These are phyloP conservation scores for Stenodera caucasica DNA, from an alignment of 2,888 invertebrate species.

Conservation along the genomic window DNA sequence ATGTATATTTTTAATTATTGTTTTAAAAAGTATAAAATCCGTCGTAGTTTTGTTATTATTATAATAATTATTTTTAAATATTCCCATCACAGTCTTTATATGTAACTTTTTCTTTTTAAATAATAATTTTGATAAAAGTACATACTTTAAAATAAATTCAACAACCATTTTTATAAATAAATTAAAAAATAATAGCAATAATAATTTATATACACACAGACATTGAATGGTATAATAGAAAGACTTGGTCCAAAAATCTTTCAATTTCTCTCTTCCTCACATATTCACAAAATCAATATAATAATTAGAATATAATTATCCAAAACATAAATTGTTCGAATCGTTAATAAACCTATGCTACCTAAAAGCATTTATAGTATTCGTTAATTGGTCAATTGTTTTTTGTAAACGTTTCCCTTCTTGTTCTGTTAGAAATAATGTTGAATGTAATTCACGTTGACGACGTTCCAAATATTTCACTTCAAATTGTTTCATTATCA, in stretches of 20 bases:
- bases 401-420: constrained; percentile 47
- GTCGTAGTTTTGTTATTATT: constrained; percentile 25
- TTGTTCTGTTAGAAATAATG: constrained; percentile 46
- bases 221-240: neutral
- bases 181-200: too few relatives aligned
- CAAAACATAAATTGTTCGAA: constrained; percentile 30
- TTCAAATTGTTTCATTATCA: constrained; percentile 57
- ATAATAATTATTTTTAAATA: constrained; percentile 25
- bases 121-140: constrained; percentile 14
- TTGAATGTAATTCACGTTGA: constrained; percentile 48
- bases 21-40: constrained; percentile 36
- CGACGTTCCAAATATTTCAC: constrained; percentile 52
- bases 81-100: constrained; percentile 45
- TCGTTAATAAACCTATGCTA: constrained; percentile 44
- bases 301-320: constrained; percentile 16
- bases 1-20: constrained; percentile 34
- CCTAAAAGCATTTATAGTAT: constrained; percentile 51
- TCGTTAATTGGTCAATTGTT: constrained; percentile 49
- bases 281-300: constrained; percentile 11
- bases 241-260: constrained; percentile 24
- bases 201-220: constrained; percentile 15
- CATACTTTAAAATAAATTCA: constrained; percentile 15
- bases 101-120: constrained; percentile 17
- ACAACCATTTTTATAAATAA: constrained; percentile 17
- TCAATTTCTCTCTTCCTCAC: constrained; percentile 19